Evolutionary conservation across 2,113 vertebrate genomes (phyloP).

Genomic region (Hyperopisus bebe): DNA sequence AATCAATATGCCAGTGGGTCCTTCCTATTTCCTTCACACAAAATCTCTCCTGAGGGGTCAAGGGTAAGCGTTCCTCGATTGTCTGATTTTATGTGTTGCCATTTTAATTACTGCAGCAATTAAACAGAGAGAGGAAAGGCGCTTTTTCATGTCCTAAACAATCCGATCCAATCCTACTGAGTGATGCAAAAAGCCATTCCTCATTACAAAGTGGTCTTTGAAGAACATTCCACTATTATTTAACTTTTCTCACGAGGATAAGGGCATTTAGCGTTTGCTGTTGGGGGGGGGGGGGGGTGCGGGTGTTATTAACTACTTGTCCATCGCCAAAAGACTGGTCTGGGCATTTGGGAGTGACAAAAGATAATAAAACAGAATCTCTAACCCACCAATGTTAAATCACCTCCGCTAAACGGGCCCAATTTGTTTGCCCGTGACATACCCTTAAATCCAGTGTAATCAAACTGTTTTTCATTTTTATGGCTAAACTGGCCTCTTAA

Average conservation of each 20-base stretch:
- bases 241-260: constrained; percentile 19
- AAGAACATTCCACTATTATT: constrained; percentile 18
- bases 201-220: constrained; percentile 19
- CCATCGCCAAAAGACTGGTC: not conserved
- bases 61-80: not conserved
- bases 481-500: not conserved
- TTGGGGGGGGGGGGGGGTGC: not conserved
- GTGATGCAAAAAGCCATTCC: not conserved
- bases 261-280: constrained; percentile 1
- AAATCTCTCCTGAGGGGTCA: not conserved
- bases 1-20: not conserved
- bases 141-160: constrained; percentile 4
- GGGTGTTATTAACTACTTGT: not conserved
- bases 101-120: constrained; percentile 19
- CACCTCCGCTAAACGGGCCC: not conserved
- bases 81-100: not conserved
- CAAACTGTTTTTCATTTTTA: not conserved
- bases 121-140: not conserved
- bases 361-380: not conserved
- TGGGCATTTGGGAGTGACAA: not conserved
- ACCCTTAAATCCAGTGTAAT: not conserved
- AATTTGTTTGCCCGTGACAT: not conserved
- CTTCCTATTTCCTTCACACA: no score
- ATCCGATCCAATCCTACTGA: constrained; percentile 10
- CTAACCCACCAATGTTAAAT: not conserved